phyloP scores from a whole-genome alignment of 2,113 vertebrate species.

The Montifringilla adamsi region DNA sequence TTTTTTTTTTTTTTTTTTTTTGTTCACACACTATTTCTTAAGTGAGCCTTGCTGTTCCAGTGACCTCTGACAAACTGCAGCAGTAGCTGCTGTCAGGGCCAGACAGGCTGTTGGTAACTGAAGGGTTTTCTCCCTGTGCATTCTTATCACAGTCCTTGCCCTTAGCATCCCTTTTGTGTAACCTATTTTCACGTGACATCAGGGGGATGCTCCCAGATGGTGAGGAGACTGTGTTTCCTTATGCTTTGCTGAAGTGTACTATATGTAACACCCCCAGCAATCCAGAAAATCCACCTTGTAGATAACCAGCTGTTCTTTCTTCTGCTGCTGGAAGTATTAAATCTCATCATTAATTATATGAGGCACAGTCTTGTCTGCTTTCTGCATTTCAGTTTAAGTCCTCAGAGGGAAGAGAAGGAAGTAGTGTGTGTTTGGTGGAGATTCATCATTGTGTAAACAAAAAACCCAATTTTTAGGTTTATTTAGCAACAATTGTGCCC shows the following conservation, averaged over 20 bases:
- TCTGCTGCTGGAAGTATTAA: not conserved
- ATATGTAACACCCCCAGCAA: not conserved
- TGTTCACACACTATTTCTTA: not conserved
- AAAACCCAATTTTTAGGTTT: accelerated
- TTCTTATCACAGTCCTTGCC: not conserved
- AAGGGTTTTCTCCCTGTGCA: not conserved
- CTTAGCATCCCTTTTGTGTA: not conserved
- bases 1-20: not conserved
- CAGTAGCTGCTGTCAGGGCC: not conserved
- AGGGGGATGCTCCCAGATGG: not conserved
- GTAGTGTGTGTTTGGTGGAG: not conserved
- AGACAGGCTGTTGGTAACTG: not conserved
- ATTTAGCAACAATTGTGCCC: not conserved
- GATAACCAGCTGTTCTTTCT: not conserved
- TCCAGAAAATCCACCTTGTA: not conserved
- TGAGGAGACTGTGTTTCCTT: not conserved
- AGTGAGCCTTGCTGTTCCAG: not conserved
- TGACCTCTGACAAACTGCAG: not conserved
- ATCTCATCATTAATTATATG: not conserved
- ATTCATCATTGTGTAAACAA: not conserved
- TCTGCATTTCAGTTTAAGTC: not conserved
- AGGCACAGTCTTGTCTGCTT: not conserved
- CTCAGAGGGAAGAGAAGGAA: not conserved
- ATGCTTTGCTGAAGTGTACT: not conserved
- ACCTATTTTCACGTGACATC: not conserved